Evolutionary conservation across 2,113 vertebrate genomes (phyloP).

Genomic region (Alethe castanea): DNA sequence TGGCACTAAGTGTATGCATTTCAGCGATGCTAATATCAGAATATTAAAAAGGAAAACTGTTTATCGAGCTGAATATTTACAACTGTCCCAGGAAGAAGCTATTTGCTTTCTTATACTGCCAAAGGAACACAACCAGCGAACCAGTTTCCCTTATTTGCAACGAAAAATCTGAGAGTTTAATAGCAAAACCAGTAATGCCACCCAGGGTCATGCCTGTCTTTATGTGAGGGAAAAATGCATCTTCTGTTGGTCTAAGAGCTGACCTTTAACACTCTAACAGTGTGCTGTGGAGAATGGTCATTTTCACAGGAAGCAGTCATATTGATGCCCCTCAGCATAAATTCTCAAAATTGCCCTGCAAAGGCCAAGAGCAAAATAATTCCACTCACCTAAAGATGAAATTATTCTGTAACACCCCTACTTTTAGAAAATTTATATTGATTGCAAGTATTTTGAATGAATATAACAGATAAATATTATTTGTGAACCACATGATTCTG

Average conservation of each 20-base stretch:
- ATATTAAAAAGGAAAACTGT: not conserved
- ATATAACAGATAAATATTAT: not conserved
- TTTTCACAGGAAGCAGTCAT: not conserved
- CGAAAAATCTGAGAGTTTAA: not conserved
- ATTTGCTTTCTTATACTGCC: not conserved
- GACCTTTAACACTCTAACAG: not conserved
- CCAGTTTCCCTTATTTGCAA: not conserved
- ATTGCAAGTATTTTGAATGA: not conserved
- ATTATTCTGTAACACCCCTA: not conserved
- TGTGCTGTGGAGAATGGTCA: not conserved
- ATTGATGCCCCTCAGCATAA: not conserved
- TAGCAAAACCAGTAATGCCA: not conserved
- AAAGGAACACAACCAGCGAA: not conserved
- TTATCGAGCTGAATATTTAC: not conserved
- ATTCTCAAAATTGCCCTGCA: not conserved
- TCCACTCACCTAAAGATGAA: not conserved
- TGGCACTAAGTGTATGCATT: not conserved
- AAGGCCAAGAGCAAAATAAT: not conserved
- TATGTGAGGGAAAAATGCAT: not conserved
- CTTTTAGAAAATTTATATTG: not conserved
- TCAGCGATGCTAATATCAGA: not conserved
- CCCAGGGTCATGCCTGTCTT: not conserved
- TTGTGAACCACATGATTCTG: not conserved
- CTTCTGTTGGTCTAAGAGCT: not conserved
- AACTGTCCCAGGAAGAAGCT: not conserved